Base-by-base conservation (phyloP, 2,888 invertebrate genomes). In the Cheilosia pagana region DNA sequence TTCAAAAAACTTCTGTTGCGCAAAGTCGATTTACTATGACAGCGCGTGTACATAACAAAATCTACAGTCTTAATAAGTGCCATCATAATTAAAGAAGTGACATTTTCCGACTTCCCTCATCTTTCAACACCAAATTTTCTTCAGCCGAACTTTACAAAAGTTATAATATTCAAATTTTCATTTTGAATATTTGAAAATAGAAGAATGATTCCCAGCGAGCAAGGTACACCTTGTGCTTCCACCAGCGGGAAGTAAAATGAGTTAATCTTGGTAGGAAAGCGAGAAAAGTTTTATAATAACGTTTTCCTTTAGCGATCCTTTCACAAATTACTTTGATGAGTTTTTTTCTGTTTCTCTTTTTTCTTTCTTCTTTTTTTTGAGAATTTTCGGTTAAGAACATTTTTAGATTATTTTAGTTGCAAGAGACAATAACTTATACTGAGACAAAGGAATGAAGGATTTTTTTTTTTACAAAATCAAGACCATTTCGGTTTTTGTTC, bases 231-330 rank as follows among this genome's bases (percentile, higher is more conserved):
- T 57, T 55, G 25, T 39, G 62, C 59, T 52, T 62, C 31, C 48
- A 72, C 52, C 39, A 41, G 62, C 43, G 60, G 55, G 62, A 77
- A 72, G 77, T 62, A 76, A 72, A 74, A 83, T 78, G 62, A 78
- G 72, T 78, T 78, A 82, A 77, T 82, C 77, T 60, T 52, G 50
- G 77, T 53, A 82, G 55, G 53, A 77, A 43, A 57, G 82, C 62
- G 67, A 67, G 55, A 67, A 82, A 83, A 82, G 82, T 78, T 83
- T 83, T 23, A n/a, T 78, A 78, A 83, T 78, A 83, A 83, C 57
- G 43, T 63, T 74, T 72, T 78, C 57, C 71, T 74, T 78, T 35
- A 57, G 67, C 55, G 62, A 78, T 57, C 52, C 82, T 74, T 74
- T 74, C 50, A 70, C 57, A 83, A 83, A 74, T 83, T 78, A 74